Evolutionary conservation across 2,888 invertebrate genomes (phyloP).

Genomic region (Sarcophaga caerulescens): DNA sequence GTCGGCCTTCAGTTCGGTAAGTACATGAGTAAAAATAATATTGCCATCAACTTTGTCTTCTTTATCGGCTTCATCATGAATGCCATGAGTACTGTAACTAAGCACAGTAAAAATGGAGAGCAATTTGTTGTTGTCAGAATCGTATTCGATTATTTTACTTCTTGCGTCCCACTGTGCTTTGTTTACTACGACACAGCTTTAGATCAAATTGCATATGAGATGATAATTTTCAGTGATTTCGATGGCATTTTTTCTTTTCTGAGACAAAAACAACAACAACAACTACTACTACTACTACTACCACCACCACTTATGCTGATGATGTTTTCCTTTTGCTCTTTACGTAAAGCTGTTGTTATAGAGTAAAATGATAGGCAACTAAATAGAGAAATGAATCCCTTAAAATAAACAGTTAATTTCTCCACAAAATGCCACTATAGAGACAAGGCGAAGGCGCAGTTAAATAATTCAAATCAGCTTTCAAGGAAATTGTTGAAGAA

Average conservation of each 20-base stretch:
- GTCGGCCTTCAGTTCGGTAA: slow-evolving; percentile 76
- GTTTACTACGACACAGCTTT: too few species aligned
- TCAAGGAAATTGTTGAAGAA: too few species aligned
- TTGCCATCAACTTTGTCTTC: neutral
- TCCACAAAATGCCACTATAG: too few species aligned
- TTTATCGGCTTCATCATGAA: slow-evolving; percentile 12
- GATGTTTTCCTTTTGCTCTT: slow-evolving; percentile 15
- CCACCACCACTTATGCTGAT: slow-evolving; percentile 24
- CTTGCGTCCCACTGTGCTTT: too few species aligned
- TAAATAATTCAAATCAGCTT: too few species aligned
- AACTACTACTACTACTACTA: too few species aligned
- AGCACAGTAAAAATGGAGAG: neutral
- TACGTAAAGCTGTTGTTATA: neutral
- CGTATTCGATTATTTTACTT: neutral
- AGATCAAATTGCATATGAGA: neutral
- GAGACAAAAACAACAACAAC: neutral
- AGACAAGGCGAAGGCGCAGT: too few species aligned
- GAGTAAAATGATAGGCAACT: slow-evolving; percentile 29
- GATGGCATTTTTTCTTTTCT: slow-evolving; percentile 44
- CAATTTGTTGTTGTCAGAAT: neutral
- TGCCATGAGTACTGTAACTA: slow-evolving; percentile 13
- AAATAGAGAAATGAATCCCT: slow-evolving; percentile 12
- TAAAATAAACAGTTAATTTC: too few species aligned
- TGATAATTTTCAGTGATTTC: slow-evolving; percentile 49
- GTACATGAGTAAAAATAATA: slow-evolving; percentile 56